Evolutionary conservation across 2,797 vertebrate species (phyloP), one percentile per base, ranked within the genome.

Genomic region (Benthosema pterotum): DNA sequence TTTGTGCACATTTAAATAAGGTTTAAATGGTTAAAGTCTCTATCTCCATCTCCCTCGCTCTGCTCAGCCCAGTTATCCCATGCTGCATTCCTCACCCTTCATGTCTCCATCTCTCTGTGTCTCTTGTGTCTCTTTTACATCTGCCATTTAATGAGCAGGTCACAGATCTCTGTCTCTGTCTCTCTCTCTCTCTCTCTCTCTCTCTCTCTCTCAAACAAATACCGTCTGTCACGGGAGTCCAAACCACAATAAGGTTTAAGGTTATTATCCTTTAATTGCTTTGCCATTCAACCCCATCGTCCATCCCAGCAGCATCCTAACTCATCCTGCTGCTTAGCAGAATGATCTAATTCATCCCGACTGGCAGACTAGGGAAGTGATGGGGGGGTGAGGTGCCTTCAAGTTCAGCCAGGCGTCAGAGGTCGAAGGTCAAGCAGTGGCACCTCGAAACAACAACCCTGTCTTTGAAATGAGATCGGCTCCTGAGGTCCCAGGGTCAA

Each of bases 391-490:
- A 55, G 49, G 25, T 32, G 50, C 56, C 70, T 63, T 71, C 71
- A 77, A 78, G 70, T 83, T 77, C 68, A 62, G 17, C 38, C 7
- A 19, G 63, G 50, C 54, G 73, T 78, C 60, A 68, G 66, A 78
- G 79, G 67, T 43, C 76, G 50, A 32, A 45, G 57, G 60, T 58
- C 32, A 19, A 19, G 56, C 54, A 19, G 49, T 75, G 65, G 54
- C 77, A 74, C 62, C 75, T 75, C 77, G 51, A 71, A 77, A 82
- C 69, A 78, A 65, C 13, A 17, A 54, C 22, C 73, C 68, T 69
- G 52, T 60, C 78, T 80, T 82, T 83, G 84, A 83, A 85, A 87
- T 66, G 9, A 42, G 77, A 88, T 74, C 77, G 60, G 52, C 65
- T 60, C 52, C 56, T 3, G 6, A 63, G 72, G 77, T 80, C 78